phyloP scores from a whole-genome alignment of 2,797 vertebrate genomes.

The Megalops cyprinoides region DNA sequence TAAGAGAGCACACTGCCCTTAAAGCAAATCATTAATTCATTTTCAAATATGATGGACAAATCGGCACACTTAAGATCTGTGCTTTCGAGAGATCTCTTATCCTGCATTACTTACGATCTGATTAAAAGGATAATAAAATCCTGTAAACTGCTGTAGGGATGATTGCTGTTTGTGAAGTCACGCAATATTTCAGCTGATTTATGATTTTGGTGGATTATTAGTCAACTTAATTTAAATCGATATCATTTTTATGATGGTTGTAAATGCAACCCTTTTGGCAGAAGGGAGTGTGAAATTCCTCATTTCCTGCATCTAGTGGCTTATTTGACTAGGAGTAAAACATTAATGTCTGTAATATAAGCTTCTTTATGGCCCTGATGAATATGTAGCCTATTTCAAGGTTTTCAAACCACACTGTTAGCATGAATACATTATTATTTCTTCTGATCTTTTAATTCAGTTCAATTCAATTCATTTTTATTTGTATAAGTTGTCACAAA shows the following conservation, averaged over 20 bases:
- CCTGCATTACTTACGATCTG: not conserved
- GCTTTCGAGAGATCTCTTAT: not conserved
- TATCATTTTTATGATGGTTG: constrained; percentile 14
- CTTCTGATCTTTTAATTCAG: too few relatives aligned
- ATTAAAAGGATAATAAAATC: not conserved
- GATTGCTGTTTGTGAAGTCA: too few relatives aligned
- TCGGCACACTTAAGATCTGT: not conserved
- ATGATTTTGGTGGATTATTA: constrained; percentile 19
- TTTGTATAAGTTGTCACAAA: too few relatives aligned
- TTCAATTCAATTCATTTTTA: too few relatives aligned
- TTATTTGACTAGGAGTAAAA: constrained; percentile 26
- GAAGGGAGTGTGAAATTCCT: not conserved
- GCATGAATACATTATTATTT: constrained; percentile 13
- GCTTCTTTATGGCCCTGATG: constrained; percentile 28
- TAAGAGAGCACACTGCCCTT: too few relatives aligned
- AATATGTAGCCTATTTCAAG: constrained; percentile 29
- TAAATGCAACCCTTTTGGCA: constrained; percentile 3
- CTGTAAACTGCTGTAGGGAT: not conserved
- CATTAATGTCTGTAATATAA: constrained; percentile 29
- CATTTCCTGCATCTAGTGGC: constrained; percentile 11
- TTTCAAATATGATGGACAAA: too few relatives aligned
- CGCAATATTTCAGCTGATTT: constrained; percentile 9
- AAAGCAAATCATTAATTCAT: too few relatives aligned
- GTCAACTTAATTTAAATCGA: constrained; percentile 33
- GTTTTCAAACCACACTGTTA: constrained; percentile 5